These are phyloP conservation scores for Orchesellides sinensis DNA, from an alignment of 2,888 invertebrate genomes.

Conservation along the genomic window DNA sequence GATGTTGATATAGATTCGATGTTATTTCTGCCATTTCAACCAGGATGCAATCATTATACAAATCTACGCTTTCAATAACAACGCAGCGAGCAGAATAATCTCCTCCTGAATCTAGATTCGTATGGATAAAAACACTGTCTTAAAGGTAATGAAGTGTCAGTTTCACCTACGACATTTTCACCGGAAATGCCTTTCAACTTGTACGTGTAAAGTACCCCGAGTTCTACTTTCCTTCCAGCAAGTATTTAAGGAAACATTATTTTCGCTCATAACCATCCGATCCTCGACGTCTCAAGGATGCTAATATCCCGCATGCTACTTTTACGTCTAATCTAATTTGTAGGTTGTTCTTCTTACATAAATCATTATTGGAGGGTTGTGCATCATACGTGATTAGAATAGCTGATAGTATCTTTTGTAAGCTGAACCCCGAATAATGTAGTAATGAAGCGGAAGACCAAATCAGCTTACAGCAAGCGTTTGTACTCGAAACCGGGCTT, in stretches of 20 bases:
- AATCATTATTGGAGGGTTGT: not conserved
- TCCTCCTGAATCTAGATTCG: constrained; percentile 12
- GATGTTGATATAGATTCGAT: too few species aligned
- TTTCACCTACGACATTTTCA: constrained; percentile 49
- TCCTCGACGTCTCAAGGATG: not conserved
- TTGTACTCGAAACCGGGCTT: too few species aligned
- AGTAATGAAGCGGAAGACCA: too few species aligned
- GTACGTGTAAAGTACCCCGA: not conserved
- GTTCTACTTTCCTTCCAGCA: not conserved
- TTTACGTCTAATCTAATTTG: not conserved
- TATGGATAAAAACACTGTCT: not conserved
- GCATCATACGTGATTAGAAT: constrained; percentile 20
- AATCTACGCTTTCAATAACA: too few species aligned
- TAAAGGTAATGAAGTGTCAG: constrained; percentile 40
- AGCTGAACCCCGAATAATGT: too few species aligned
- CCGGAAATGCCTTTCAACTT: constrained; percentile 9
- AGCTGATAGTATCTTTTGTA: too few species aligned
- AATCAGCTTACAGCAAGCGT: too few species aligned
- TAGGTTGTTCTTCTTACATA: constrained; percentile 7
- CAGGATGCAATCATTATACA: too few species aligned
- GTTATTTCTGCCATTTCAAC: too few species aligned
- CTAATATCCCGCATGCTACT: not conserved
- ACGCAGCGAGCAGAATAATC: too few species aligned
- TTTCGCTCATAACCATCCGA: too few species aligned
- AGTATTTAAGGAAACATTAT: too few species aligned